phyloP scores from a whole-genome alignment of 2,888 invertebrate genomes.

The Eupithecia subfuscata region DNA sequence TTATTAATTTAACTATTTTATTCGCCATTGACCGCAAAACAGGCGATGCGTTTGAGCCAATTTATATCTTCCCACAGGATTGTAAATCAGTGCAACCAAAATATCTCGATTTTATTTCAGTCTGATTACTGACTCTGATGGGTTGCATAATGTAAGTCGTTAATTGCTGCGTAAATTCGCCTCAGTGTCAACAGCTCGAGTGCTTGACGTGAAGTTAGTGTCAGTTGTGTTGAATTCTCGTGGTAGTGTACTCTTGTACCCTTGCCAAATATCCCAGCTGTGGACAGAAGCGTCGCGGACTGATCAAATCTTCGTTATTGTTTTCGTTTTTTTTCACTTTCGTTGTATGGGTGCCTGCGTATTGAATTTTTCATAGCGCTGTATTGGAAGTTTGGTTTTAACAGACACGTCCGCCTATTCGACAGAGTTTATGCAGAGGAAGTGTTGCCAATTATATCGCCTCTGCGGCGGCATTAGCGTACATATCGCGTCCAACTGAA shows the following conservation, averaged over 20 bases:
- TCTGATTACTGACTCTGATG: slow-evolving; percentile 55
- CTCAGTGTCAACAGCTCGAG: slow-evolving; percentile 57
- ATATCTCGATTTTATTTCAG: slow-evolving; percentile 62
- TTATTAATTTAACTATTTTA: slow-evolving; percentile 62
- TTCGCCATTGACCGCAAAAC: slow-evolving; percentile 53
- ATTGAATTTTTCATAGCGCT: slow-evolving; percentile 79
- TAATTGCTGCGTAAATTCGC: slow-evolving; percentile 63
- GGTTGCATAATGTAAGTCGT: slow-evolving; percentile 68
- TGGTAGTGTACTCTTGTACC: slow-evolving; percentile 60
- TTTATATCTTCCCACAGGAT: slow-evolving; percentile 54
- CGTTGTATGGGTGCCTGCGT: slow-evolving; percentile 68
- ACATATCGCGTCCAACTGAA: slow-evolving; percentile 73
- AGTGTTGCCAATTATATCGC: slow-evolving; percentile 73
- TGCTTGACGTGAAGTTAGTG: slow-evolving; percentile 56
- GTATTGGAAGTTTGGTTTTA: slow-evolving; percentile 63
- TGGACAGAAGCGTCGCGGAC: slow-evolving; percentile 68
- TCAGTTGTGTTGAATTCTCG: slow-evolving; percentile 47
- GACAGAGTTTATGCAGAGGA: slow-evolving; percentile 68
- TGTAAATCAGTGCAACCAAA: slow-evolving; percentile 63
- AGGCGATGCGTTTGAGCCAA: slow-evolving; percentile 57
- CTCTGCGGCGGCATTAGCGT: slow-evolving; percentile 69
- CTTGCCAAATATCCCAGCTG: slow-evolving; percentile 80
- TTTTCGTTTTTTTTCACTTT: slow-evolving; percentile 78
- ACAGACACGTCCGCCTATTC: slow-evolving; percentile 65
- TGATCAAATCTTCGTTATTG: slow-evolving; percentile 77